Conservation (phyloP, 2,888 invertebrate species). For the Scotopteryx bipunctaria region DNA sequence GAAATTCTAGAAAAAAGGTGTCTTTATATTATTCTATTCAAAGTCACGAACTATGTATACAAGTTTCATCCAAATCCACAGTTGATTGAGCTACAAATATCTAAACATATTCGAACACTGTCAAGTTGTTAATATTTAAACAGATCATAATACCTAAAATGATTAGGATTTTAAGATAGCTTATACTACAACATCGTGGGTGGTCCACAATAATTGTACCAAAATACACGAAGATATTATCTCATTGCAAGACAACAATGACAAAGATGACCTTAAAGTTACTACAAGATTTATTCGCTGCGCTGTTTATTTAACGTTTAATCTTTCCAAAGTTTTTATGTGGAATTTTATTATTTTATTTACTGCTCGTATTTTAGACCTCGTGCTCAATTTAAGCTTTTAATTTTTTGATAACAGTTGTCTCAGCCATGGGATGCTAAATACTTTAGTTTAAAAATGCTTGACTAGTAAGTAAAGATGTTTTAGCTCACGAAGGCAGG, state of each 20-base stretch:
- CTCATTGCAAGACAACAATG: slow-evolving; percentile 74
- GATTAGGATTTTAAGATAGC: slow-evolving; percentile 18
- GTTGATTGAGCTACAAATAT: too few species aligned
- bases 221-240: slow-evolving; percentile 75
- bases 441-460: too few species aligned
- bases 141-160: slow-evolving; percentile 29
- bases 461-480: too few species aligned
- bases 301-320: slow-evolving; percentile 50
- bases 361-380: slow-evolving; percentile 29
- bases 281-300: slow-evolving; percentile 53
- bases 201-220: slow-evolving; percentile 67
- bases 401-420: slow-evolving; percentile 43
- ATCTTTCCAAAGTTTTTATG: slow-evolving; percentile 40
- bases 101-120: too few species aligned
- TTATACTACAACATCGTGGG: slow-evolving; percentile 52
- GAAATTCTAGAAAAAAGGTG: too few species aligned
- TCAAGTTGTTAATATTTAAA: too few species aligned
- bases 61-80: too few species aligned
- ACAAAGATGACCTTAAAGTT: slow-evolving; percentile 71
- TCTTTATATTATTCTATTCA: too few species aligned
- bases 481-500: too few species aligned
- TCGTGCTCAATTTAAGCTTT: slow-evolving; percentile 32
- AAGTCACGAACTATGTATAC: too few species aligned
- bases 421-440: too few species aligned
- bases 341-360: slow-evolving; percentile 38